Evolutionary conservation across 2,797 vertebrate genomes (phyloP).

Genomic region (Podargus strigoides): DNA sequence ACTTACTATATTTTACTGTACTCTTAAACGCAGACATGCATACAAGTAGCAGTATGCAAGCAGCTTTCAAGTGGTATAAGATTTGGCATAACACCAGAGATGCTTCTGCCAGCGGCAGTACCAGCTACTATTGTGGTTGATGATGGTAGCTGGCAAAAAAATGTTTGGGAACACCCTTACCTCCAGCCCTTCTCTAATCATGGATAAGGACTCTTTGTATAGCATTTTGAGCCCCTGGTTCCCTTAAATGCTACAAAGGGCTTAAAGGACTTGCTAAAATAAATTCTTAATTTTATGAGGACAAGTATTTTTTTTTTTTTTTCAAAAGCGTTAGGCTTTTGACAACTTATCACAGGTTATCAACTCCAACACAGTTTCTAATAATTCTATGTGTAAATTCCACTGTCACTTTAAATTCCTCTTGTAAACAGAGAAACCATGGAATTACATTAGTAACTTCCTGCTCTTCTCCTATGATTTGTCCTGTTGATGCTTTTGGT

Average conservation of each 20-base stretch:
- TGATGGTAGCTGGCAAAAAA: neutral
- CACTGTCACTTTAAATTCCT: slow-evolving; percentile 20
- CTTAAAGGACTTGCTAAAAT: neutral
- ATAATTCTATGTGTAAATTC: neutral
- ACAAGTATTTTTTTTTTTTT: neutral
- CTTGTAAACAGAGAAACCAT: neutral
- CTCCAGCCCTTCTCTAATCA: neutral
- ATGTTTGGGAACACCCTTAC: neutral
- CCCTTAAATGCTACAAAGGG: neutral
- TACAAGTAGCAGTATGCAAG: neutral
- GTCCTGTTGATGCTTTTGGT: neutral
- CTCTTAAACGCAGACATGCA: neutral
- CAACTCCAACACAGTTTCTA: neutral
- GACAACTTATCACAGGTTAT: neutral
- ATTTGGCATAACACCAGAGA: neutral
- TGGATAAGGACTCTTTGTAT: neutral
- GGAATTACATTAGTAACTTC: slow-evolving; percentile 2
- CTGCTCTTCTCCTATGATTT: neutral
- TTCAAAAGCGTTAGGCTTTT: neutral
- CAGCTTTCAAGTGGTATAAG: neutral
- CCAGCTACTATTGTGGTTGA: neutral
- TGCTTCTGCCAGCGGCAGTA: neutral
- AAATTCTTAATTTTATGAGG: neutral
- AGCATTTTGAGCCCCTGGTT: neutral
- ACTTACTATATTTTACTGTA: neutral